Percentiles rank a stretch among this genome's conserved stretches.
These are phyloP conservation scores for Caenorhabditis macrosperma DNA, from an alignment of 2,888 invertebrate genomes.

Conservation along the genomic window DNA sequence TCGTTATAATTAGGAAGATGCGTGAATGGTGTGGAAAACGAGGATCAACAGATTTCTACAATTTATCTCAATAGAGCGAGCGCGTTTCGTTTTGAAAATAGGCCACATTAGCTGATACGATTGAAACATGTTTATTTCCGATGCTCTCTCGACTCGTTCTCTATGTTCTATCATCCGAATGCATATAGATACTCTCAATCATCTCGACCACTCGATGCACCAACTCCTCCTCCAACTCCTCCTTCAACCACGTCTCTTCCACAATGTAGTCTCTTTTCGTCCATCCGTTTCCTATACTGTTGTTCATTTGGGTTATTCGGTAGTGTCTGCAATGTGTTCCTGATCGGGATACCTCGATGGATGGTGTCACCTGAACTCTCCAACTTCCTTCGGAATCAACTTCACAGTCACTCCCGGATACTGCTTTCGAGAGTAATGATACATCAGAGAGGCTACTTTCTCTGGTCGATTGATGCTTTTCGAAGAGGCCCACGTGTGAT, in stretches of 20 bases:
- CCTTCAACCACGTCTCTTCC: slow-evolving; percentile 9
- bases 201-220: slow-evolving; percentile 17
- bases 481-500: slow-evolving; percentile 23
- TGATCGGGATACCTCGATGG: neutral
- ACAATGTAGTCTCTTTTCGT: slow-evolving; percentile 23
- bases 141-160: no score
- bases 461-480: slow-evolving; percentile 35
- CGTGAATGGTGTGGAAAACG: no score
- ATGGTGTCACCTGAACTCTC: slow-evolving; percentile 7
- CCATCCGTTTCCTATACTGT: slow-evolving; percentile 44
- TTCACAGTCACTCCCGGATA: slow-evolving; percentile 22
- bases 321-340: slow-evolving; percentile 21
- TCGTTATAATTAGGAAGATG: no score
- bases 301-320: slow-evolving; percentile 10
- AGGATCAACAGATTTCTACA: no score
- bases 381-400: slow-evolving; percentile 11
- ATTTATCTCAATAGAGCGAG: no score
- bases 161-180: neutral
- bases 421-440: slow-evolving; percentile 26
- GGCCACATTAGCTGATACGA: no score
- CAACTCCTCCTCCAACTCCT: slow-evolving; percentile 11
- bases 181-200: slow-evolving; percentile 21
- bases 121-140: no score
- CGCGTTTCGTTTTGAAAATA: no score
- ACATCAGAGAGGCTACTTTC: slow-evolving; percentile 25